phyloP scores from a whole-genome alignment of 2,888 invertebrate species.

The Geophilus truncorum region DNA sequence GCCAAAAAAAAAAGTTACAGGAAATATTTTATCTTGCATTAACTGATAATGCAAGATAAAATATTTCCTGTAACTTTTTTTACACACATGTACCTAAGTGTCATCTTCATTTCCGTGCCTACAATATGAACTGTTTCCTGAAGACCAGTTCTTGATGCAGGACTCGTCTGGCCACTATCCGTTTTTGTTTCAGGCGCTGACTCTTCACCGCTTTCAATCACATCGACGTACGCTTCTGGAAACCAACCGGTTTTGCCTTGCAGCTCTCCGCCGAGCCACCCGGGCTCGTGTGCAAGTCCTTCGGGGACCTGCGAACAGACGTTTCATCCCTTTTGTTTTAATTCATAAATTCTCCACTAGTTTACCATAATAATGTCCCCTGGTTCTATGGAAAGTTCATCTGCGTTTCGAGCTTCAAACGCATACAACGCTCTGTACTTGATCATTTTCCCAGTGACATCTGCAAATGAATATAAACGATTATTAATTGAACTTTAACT shows the following conservation, averaged over 20 bases:
- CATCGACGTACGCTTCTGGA: slow-evolving; percentile 91
- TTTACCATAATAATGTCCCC: slow-evolving; percentile 83
- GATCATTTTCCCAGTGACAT: slow-evolving; percentile 39
- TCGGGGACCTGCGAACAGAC: slow-evolving; percentile 17
- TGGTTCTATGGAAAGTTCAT: slow-evolving; percentile 88
- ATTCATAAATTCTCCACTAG: background rate
- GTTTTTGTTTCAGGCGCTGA: slow-evolving; percentile 6
- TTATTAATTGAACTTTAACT: too few relatives aligned
- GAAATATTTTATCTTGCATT: background rate
- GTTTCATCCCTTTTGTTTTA: background rate
- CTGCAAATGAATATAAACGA: too few relatives aligned
- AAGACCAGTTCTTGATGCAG: slow-evolving; percentile 30
- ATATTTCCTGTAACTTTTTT: too few relatives aligned
- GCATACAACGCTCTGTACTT: slow-evolving; percentile 89
- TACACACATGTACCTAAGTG: too few relatives aligned
- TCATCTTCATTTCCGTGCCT: slow-evolving; percentile 41
- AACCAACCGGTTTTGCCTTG: slow-evolving; percentile 92
- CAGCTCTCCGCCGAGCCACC: slow-evolving; percentile 93
- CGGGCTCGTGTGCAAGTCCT: slow-evolving; percentile 83
- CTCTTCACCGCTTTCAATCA: slow-evolving; percentile 52
- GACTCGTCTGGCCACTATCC: background rate
- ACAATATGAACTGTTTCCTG: slow-evolving; percentile 41
- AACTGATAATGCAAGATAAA: slow-evolving; percentile 39
- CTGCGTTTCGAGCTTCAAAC: slow-evolving; percentile 83
- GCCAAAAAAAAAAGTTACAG: background rate